Conservation (phyloP, 1,140 invertebrate genomes). For the Drosophila ficusphila region DNA sequence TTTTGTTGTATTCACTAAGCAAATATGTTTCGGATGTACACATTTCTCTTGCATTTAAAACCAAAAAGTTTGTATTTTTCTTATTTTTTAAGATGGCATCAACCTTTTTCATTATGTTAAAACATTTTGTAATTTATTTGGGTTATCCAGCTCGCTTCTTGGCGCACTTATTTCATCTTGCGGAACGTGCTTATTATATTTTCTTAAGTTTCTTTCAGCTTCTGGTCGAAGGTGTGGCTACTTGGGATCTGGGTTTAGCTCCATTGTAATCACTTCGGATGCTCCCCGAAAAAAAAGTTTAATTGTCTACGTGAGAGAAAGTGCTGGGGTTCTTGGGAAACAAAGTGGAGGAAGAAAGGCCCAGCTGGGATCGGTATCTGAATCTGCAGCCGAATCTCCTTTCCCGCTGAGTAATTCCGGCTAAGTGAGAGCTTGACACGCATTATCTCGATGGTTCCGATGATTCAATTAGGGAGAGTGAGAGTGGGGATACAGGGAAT, state of each 20-base stretch:
- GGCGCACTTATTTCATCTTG: slow-evolving; percentile 18
- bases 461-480: slow-evolving; percentile 12
- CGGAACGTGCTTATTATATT: slow-evolving; percentile 17
- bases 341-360: slow-evolving; percentile 8
- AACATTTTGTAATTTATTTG: not conserved
- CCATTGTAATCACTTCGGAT: slow-evolving; percentile 32
- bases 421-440: slow-evolving; percentile 37
- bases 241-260: slow-evolving; percentile 17
- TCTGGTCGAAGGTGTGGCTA: slow-evolving; percentile 13
- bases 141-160: not conserved
- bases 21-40: too few species aligned
- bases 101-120: too few species aligned
- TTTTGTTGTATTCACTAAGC: too few species aligned
- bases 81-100: too few species aligned
- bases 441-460: slow-evolving; percentile 19
- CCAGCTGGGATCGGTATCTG: slow-evolving; percentile 35
- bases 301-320: slow-evolving; percentile 79
- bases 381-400: slow-evolving; percentile 8
- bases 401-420: slow-evolving; percentile 31
- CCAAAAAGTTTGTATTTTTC: too few species aligned
- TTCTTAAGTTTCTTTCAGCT: slow-evolving; percentile 28
- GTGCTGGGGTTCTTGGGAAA: slow-evolving; percentile 71
- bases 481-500: not conserved
- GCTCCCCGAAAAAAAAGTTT: slow-evolving; percentile 57
- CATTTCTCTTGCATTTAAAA: too few species aligned